Evolutionary conservation across 2,113 vertebrate genomes (phyloP).

Genomic region (Trogon surrucura): DNA sequence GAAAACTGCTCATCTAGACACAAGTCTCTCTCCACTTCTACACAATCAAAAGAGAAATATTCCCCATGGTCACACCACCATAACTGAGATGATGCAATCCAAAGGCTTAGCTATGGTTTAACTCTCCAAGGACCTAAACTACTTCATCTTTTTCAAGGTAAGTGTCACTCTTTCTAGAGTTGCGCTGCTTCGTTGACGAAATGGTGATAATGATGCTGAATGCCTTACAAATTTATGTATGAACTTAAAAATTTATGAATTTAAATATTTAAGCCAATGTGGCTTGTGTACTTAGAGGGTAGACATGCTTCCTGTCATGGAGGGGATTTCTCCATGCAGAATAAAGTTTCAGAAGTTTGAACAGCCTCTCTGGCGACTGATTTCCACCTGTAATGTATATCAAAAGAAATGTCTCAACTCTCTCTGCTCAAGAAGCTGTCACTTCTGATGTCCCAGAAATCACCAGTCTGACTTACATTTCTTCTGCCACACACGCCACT

Average conservation of each 20-base stretch:
- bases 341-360: not conserved
- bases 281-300: not conserved
- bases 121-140: not conserved
- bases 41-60: not conserved
- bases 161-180: not conserved
- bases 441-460: not conserved
- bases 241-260: not conserved
- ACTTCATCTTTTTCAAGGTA: not conserved
- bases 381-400: not conserved
- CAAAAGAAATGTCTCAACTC: not conserved
- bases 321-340: not conserved
- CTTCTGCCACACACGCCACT: not conserved
- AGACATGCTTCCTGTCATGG: not conserved
- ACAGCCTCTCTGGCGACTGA: not conserved
- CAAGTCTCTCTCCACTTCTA: not conserved
- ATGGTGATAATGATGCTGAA: not conserved
- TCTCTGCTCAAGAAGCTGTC: not conserved
- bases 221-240: not conserved
- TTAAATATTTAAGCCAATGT: not conserved
- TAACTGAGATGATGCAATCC: not conserved
- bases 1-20: not conserved
- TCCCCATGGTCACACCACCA: not conserved
- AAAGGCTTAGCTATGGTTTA: not conserved
- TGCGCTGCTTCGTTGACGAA: not conserved
- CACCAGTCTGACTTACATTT: not conserved